Evolutionary conservation across 2,113 vertebrate genomes (phyloP), one percentile per base, ranked within the genome.

Genomic region (Mesitornis unicolor): DNA sequence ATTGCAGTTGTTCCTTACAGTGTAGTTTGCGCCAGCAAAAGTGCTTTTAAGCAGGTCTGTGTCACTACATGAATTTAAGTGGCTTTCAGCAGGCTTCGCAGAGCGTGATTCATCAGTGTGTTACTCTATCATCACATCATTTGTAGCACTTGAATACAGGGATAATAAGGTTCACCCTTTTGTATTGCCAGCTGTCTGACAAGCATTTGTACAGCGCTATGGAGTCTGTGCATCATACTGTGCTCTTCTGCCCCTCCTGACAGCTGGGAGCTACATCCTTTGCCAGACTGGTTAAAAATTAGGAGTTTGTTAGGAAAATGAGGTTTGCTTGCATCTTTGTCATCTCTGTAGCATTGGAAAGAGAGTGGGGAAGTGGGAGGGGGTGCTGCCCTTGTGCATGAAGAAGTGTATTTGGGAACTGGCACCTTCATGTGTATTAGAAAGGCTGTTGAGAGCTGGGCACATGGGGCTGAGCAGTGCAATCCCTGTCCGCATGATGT

Each of bases 351-450:
- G 70, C 54, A 16, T 3, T 56, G 19, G 10, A 18, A 0, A 21
- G 7, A 1, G 63, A 4, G 6, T 5, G 16, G 31, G n/a, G n/a
- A n/a, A n/a, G 29, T 11, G 19, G 22, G 40, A 29, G 20, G n/a
- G 18, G 24, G 18, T 6, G 36, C 71, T 65, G 43, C 9, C 2
- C 19, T 0, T 19, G 51, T 74, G 75, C 35, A 2, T 3, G 64
- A 38, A 25, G 19, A 25, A 3, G 56, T 24, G 3, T 21, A 5
- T 56, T 53, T 76, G 90, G 85, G 68, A 42, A 6, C 13, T n/a
- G 50, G 31, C 17, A 16, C 21, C 7, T n/a, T 50, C 2, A 5
- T 9, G 5, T 56, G 3, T 47, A 8, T 16, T 33, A 17, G 60
- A 56, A 45, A 53, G 48, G 35, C 33, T 29, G 16, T 1, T 42